Evolutionary conservation across 64 coral and sea anemone species (phyloP).

Genomic region (Actinia equina): DNA sequence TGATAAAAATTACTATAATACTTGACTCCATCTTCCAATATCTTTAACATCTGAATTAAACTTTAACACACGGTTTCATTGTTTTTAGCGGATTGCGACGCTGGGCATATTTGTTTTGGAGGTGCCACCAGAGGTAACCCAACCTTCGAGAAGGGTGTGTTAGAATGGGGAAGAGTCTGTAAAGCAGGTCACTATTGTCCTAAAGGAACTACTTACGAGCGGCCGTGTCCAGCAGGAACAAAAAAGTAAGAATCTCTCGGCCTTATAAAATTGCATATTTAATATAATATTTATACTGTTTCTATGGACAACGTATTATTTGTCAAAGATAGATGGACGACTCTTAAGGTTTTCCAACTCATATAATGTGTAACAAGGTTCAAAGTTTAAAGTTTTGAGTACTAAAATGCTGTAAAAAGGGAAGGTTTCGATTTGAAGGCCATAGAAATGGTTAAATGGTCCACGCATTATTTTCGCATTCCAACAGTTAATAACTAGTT

Average conservation of each 20-base stretch:
- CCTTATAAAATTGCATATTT: not conserved
- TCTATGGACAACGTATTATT: not conserved
- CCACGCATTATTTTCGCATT: too few relatives aligned
- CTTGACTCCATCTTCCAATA: too few relatives aligned
- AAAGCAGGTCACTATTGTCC: conserved; percentile 72
- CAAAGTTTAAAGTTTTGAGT: too few relatives aligned
- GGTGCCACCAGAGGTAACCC: conserved; percentile 69
- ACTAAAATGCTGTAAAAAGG: too few relatives aligned
- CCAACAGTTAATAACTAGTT: too few relatives aligned
- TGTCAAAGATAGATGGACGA: too few relatives aligned
- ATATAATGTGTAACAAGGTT: too few relatives aligned
- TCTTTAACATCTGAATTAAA: not conserved
- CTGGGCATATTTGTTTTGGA: conserved; percentile 83
- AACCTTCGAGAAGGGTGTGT: conserved; percentile 74
- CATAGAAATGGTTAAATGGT: too few relatives aligned
- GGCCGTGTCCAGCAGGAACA: conserved; percentile 69
- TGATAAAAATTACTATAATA: too few relatives aligned
- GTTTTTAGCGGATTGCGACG: conserved; percentile 59
- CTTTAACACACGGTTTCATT: not conserved
- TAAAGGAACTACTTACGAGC: conserved; percentile 67
- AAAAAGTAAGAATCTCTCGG: conserved; percentile 59
- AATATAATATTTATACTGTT: not conserved
- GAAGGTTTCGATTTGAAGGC: too few relatives aligned
- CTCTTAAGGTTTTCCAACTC: too few relatives aligned
- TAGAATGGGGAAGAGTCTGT: conserved; percentile 85